Conservation (phyloP, 1,140 invertebrate genomes). For the Lasioglossum albipes region DNA sequence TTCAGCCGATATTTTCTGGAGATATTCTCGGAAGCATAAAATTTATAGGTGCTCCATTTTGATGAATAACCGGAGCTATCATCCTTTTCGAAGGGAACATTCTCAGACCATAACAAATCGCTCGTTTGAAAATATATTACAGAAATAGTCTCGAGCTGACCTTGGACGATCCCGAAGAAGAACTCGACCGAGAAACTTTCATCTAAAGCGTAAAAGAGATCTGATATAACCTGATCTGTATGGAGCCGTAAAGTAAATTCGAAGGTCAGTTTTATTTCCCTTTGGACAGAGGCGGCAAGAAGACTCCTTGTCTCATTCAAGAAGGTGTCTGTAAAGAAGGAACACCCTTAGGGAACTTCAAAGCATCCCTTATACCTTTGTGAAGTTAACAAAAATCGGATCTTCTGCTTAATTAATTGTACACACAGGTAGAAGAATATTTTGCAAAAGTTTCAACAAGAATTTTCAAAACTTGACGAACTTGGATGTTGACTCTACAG, state of each 20-base stretch:
- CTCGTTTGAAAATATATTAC: neutral
- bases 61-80: neutral
- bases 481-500: too few species aligned
- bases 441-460: too few species aligned
- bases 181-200: neutral
- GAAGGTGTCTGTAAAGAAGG: neutral
- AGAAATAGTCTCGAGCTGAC: neutral
- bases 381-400: too few species aligned
- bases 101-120: neutral
- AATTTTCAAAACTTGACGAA: too few species aligned
- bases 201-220: neutral
- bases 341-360: neutral
- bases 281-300: neutral
- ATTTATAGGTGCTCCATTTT: neutral
- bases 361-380: neutral
- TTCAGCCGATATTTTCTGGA: too few species aligned
- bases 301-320: neutral
- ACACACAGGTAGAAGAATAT: too few species aligned
- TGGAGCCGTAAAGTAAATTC: neutral
- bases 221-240: neutral
- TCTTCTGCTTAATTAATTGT: too few species aligned
- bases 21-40: too few species aligned
- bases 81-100: neutral
- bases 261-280: conserved; percentile 1
- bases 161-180: neutral